Percentiles rank a stretch among this genome's conserved stretches.
These are phyloP conservation scores for Steinernema hermaphroditum DNA, from an alignment of 2,888 invertebrate genomes.

Conservation along the genomic window DNA sequence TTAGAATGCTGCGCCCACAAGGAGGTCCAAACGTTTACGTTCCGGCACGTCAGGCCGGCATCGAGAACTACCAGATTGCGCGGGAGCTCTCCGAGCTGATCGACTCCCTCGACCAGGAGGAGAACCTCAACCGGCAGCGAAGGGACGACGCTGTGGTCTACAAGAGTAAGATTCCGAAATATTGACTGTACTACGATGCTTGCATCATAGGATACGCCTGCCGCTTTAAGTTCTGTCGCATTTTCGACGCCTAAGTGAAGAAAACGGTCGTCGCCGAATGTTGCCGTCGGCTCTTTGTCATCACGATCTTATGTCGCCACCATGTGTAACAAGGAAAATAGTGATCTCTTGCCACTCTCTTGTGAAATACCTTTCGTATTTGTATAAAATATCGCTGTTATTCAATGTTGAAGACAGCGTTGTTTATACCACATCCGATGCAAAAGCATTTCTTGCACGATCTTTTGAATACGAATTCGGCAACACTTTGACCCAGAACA, in stretches of 20 bases:
- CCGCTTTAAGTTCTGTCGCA: constrained; percentile 63
- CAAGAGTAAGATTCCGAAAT: constrained; percentile 36
- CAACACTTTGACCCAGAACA: too few relatives aligned
- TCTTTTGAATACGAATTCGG: too few relatives aligned
- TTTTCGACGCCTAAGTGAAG: constrained; percentile 50
- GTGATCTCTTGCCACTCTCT: too few relatives aligned
- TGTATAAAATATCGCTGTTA: too few relatives aligned
- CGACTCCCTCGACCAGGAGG: constrained; percentile 31
- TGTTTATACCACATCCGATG: too few relatives aligned
- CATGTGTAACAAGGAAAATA: too few relatives aligned
- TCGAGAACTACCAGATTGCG: constrained; percentile 15
- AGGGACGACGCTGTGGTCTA: constrained; percentile 34
- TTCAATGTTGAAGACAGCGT: too few relatives aligned
- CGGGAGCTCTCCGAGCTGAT: constrained; percentile 37
- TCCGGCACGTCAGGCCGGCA: background rate
- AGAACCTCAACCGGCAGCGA: constrained; percentile 32
- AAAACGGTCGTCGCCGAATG: background rate
- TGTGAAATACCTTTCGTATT: too few relatives aligned
- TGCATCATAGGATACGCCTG: constrained; percentile 58
- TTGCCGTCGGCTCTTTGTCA: background rate
- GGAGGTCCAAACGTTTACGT: constrained; percentile 7
- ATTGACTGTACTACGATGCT: background rate
- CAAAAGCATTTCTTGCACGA: too few relatives aligned
- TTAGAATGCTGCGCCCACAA: constrained; percentile 49
- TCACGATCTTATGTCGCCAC: background rate